phyloP scores from a whole-genome alignment of 2,113 vertebrate species.

The Hypanus sabinus region DNA sequence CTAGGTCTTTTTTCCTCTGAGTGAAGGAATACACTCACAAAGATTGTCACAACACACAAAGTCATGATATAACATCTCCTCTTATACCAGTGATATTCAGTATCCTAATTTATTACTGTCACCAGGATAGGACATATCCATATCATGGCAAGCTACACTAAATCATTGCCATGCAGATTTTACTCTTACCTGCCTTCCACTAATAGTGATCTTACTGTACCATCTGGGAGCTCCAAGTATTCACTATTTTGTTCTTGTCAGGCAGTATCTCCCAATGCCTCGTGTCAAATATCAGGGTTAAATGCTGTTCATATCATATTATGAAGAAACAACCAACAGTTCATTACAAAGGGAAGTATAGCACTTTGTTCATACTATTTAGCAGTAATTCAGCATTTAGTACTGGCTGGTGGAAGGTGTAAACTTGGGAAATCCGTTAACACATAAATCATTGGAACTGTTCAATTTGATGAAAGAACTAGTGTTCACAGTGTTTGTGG shows the following conservation, averaged over 20 bases:
- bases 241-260: not conserved
- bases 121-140: not conserved
- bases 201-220: not conserved
- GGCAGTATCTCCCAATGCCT: not conserved
- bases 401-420: not conserved
- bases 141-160: not conserved
- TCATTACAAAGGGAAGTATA: not conserved
- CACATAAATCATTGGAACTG: not conserved
- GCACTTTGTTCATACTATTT: not conserved
- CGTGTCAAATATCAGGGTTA: not conserved
- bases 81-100: not conserved
- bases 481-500: no score
- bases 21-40: not conserved
- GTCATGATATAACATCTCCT: not conserved
- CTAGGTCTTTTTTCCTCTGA: not conserved
- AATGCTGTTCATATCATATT: not conserved
- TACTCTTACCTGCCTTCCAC: not conserved
- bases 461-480: not conserved
- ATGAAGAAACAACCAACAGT: not conserved
- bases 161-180: not conserved
- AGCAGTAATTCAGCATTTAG: not conserved
- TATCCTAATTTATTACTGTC: not conserved
- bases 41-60: not conserved
- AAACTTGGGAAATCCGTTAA: not conserved
- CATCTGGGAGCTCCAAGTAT: not conserved